phyloP scores from a whole-genome alignment of 2,797 vertebrate genomes.

The Arvicola amphibius region DNA sequence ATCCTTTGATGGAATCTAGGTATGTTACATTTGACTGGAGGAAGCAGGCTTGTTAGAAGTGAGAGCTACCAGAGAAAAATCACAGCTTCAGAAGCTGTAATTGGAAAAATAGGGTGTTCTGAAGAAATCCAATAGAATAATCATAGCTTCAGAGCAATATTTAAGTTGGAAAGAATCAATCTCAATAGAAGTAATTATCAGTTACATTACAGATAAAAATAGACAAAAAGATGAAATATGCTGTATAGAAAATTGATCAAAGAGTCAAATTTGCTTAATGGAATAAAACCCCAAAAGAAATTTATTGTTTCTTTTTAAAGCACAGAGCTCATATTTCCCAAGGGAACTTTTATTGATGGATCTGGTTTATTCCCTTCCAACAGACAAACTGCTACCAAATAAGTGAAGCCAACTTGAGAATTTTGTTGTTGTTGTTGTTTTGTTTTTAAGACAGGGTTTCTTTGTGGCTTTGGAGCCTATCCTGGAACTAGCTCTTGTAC shows the following conservation, averaged over 20 bases:
- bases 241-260: conserved; percentile 65
- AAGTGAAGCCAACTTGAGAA: background rate
- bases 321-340: background rate
- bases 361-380: background rate
- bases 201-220: conserved; percentile 70
- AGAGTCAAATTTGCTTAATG: conserved; percentile 61
- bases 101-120: conserved; percentile 58
- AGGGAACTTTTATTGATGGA: background rate
- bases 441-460: no score
- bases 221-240: background rate
- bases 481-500: no score
- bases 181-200: conserved; percentile 67
- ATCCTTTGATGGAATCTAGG: conserved; percentile 25
- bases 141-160: conserved; percentile 64
- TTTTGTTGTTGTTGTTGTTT: background rate
- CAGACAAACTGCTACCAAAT: background rate
- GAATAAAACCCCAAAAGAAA: conserved; percentile 52
- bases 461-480: no score
- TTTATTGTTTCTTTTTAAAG: background rate
- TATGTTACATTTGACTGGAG: conserved; percentile 13
- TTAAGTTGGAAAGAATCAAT: conserved; percentile 71
- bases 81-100: conserved; percentile 17
- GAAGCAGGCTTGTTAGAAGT: conserved; percentile 34
- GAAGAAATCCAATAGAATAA: conserved; percentile 61
- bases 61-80: conserved; percentile 22